Evolutionary conservation across 2,888 invertebrate genomes (phyloP), one percentile per base, ranked within the genome.

Genomic region (Sphecodes monilicornis): DNA sequence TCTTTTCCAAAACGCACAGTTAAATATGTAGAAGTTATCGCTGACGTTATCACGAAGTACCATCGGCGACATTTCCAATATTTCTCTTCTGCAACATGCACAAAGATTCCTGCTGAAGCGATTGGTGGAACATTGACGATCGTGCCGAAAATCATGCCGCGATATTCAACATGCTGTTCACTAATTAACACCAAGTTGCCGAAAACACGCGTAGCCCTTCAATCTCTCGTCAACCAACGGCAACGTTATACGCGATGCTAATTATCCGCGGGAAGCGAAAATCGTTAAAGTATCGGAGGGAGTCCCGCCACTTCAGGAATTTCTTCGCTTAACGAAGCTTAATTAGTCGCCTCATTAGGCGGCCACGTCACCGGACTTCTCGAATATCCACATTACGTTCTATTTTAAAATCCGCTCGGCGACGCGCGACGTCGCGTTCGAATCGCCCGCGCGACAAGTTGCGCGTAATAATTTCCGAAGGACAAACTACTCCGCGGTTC

Each of bases 291-390:
- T 80, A 85, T 88, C 82, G 83, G 43, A 60, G 82, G 29, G 54
- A 18, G 43, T 29, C 71, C 69, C 76, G 71, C 68, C 86, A 81
- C 83, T 88, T 75, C 46, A 71, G 69, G 85, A 90, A 88, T 88
- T 89, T 83, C 89, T 89, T 86, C 73, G 78, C 70, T 85, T 80
- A 85, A 88, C 87, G 84, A 88, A 85, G 78, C 81, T 90, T 90
- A 90, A 90, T 90, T 90, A 90, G 82, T 57, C 86, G 85, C 72
- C 84, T 90, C 90, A 88, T 90, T 90, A 90, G 85, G 86, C 76
- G 76, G n/a, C 77, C 84, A 75, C 82, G 78, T 86, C 72, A 73
- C 80, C 75, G n/a, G 60, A 76, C 76, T 78, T 83, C 66, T 68
- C 71, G 71, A 57, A 77, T 54, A 54, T 78, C 50, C 76, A 72